Base-by-base conservation (phyloP, 1,140 invertebrate genomes). In the Xylocopa sonorina region DNA sequence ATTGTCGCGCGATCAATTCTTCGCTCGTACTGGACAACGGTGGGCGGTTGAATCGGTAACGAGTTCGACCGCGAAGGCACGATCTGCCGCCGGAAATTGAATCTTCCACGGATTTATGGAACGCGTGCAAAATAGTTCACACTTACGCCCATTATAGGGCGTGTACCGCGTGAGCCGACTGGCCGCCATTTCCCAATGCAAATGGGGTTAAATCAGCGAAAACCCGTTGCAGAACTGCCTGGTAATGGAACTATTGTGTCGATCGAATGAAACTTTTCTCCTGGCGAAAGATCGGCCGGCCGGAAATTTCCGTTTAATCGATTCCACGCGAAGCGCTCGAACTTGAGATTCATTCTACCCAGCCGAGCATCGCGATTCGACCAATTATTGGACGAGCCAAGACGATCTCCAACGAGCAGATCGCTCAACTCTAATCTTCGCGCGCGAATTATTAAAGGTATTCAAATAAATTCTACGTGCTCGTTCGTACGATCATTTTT, bases 271-370 rank as follows among this genome's bases (percentile, higher is more conserved):
- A 78, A 81, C 74, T 81, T 81, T 81, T 81, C 60, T 50, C 38
- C 29, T 32, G 64, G 55, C 4, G 58, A 64, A 81, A 78, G 74
- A 71, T 68, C 64, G 24, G 24, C 75, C 83, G 74, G 68, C 74
- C 64, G 85, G 80, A 87, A 88, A 89, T 87, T 86, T 89, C 80
- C 82, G 80, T 85, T 88, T 86, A 89, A 89, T 88, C 87, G 80
- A 64, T 64, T 69, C 48, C n/a, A 38, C 38, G 58, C 24, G 27
- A 7, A 21, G 21, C n/a, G 24, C 46, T 66, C 34, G 3, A 58
- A 50, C 24, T 32, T 43, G 27, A 32, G 18, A n/a, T 38, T 67
- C 24, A 29, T 57, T 75, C 78, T 41, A 66, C 72, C 67, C 34
- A 24, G n/a, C 0, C 50, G 14, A 21, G 10, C 58, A 14, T 63